A percentile compares a stretch with the other conserved stretches of the same genome.
phyloP scores from a whole-genome alignment of 2,888 invertebrate species.

The Steromphala cineraria region DNA sequence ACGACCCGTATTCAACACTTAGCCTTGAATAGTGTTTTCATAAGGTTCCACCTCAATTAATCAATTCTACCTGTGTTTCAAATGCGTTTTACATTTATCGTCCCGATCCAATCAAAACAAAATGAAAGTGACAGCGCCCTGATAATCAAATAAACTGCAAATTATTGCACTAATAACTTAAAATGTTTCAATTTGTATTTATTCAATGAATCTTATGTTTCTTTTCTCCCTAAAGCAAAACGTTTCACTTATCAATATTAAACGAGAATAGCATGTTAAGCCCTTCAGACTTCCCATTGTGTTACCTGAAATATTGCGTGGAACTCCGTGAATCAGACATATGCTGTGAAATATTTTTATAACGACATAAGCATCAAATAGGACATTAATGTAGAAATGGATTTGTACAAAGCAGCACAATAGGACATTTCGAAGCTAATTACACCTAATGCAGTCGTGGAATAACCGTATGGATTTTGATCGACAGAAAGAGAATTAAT shows the following conservation, averaged over 20 bases:
- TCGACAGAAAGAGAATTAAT: slow-evolving; percentile 5
- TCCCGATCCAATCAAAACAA: background rate
- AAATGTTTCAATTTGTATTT: slow-evolving; percentile 15
- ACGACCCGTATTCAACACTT: too few species aligned
- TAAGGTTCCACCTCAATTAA: background rate
- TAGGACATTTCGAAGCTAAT: slow-evolving; percentile 15
- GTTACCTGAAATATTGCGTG: background rate
- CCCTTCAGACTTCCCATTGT: background rate
- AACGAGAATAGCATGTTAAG: background rate
- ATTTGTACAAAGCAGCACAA: background rate
- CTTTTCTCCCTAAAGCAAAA: slow-evolving; percentile 1
- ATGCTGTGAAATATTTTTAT: slow-evolving; percentile 4
- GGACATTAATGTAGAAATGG: slow-evolving; percentile 14
- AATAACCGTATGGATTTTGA: slow-evolving; percentile 5
- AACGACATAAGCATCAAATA: slow-evolving; percentile 3
- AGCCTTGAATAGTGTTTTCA: too few species aligned
- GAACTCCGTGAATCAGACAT: slow-evolving; percentile 5
- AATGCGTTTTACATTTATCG: background rate
- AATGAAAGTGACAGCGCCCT: background rate
- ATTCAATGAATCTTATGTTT: slow-evolving; percentile 7
- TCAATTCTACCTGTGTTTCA: slow-evolving; percentile 5
- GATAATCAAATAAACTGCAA: background rate
- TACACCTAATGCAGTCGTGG: slow-evolving; percentile 4
- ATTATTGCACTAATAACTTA: slow-evolving; percentile 5
- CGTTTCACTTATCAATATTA: slow-evolving; percentile 6